Evolutionary conservation across 2,113 vertebrate genomes (phyloP), one percentile per base, ranked within the genome.

Genomic region (Scophthalmus maximus): DNA sequence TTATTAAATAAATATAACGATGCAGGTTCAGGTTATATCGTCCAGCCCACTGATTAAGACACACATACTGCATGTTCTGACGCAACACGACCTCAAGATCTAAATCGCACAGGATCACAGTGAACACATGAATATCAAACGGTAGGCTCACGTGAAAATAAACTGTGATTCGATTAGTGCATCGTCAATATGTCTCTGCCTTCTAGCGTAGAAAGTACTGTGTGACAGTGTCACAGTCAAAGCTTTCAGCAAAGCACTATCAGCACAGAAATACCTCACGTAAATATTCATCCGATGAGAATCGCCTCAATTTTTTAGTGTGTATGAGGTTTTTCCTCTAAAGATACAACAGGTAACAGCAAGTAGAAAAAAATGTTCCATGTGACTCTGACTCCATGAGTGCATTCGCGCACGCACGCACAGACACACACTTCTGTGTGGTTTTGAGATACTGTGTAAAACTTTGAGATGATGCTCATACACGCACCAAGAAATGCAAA

Each of bases 171-270:
- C 49, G 67, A 63, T 63, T 40, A 26, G 14, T 40, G 58, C n/a
- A 44, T n/a, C n/a, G n/a, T n/a, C n/a, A n/a, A n/a, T n/a, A n/a
- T 5, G 2, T 51, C 17, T 25, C 34, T 4, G 25, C 12, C 22
- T 50, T 64, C 46, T 66, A 69, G 50, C 63, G 49, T 73, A 62
- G 36, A 63, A 77, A 76, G 47, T 57, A 57, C 62, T 46, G 61
- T 60, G 58, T 53, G 68, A 72, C 70, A 61, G 65, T 76, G 69
- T 77, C 56, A 82, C 67, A 47, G 60, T 60, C 51, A 66, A 78
- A 75, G 70, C 73, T 66, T 65, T 56, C 29, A 68, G 65, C 68
- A 63, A 80, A 80, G 40, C 67, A 61, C 53, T 26, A 64, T 34
- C 26, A 36, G 53, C 60, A 79, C 68, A 53, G 52, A 52, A 36